Conservation (phyloP, 1,140 invertebrate genomes). For the Hylaeus anthracinus region DNA sequence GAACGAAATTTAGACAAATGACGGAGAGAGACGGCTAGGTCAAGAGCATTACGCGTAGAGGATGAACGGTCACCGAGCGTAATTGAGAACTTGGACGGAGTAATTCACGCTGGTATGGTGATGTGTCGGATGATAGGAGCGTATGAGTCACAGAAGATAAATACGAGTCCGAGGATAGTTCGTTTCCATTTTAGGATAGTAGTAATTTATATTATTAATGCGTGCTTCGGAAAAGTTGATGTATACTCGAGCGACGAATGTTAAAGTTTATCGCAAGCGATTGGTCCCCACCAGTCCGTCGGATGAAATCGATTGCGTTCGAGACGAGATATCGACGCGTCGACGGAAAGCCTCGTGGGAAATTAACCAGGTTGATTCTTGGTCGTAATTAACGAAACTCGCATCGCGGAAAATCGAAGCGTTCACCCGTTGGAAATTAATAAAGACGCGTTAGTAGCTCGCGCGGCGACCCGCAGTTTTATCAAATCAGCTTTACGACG, state of each 20-base stretch:
- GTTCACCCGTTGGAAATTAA: slow-evolving; percentile 13
- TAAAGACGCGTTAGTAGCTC: neutral
- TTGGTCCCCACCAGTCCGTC: neutral
- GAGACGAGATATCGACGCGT: neutral
- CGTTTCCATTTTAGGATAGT: neutral
- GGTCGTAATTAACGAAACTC: slow-evolving; percentile 22
- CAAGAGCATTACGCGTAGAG: too few relatives aligned
- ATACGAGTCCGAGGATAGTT: too few relatives aligned
- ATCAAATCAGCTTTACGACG: slow-evolving; percentile 3
- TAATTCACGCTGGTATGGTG: too few relatives aligned
- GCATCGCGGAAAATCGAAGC: neutral
- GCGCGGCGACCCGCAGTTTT: neutral
- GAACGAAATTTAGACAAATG: too few relatives aligned
- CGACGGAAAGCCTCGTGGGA: slow-evolving; percentile 22
- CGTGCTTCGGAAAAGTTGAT: too few relatives aligned
- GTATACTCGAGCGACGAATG: neutral
- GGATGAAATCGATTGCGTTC: slow-evolving; percentile 25
- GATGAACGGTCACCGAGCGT: too few relatives aligned
- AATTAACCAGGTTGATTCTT: slow-evolving; percentile 18
- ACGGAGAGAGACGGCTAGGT: too few relatives aligned
- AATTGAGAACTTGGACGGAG: too few relatives aligned
- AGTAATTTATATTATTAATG: neutral
- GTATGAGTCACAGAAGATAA: too few relatives aligned
- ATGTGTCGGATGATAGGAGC: too few relatives aligned
- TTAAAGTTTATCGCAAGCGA: neutral